Evolutionary conservation across 2,113 vertebrate genomes (phyloP).

Genomic region (Tragelaphus imberbis): DNA sequence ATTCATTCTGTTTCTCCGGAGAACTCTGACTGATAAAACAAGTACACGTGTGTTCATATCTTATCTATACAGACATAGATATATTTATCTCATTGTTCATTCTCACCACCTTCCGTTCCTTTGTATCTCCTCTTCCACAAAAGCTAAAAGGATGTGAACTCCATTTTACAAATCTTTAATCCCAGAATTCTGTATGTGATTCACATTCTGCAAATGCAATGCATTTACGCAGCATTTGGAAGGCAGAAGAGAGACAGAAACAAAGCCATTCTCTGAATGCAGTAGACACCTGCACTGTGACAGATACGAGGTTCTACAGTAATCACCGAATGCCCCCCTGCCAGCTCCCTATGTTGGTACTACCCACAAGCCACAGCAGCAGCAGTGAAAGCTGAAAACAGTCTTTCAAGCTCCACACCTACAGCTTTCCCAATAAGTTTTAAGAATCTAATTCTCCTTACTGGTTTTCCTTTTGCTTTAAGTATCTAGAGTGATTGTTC

Average conservation of each 20-base stretch:
- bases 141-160: background rate
- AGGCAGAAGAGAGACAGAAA: background rate
- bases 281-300: background rate
- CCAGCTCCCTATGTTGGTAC: background rate
- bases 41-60: background rate
- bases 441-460: background rate
- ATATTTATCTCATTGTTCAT: background rate
- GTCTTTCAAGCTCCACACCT: background rate
- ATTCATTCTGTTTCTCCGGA: background rate
- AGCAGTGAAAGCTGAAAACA: background rate
- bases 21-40: background rate
- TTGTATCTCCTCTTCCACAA: background rate
- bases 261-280: background rate
- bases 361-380: background rate
- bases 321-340: background rate
- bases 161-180: background rate
- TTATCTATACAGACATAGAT: background rate
- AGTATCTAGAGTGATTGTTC: background rate
- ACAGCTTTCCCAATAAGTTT: background rate
- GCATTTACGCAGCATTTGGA: background rate
- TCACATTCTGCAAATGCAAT: background rate
- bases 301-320: background rate
- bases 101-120: background rate
- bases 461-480: background rate
- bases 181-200: background rate